Percentiles rank a stretch among this genome's conserved stretches.
phyloP scores from a whole-genome alignment of 2,888 invertebrate species.

The Baronia brevicornis region DNA sequence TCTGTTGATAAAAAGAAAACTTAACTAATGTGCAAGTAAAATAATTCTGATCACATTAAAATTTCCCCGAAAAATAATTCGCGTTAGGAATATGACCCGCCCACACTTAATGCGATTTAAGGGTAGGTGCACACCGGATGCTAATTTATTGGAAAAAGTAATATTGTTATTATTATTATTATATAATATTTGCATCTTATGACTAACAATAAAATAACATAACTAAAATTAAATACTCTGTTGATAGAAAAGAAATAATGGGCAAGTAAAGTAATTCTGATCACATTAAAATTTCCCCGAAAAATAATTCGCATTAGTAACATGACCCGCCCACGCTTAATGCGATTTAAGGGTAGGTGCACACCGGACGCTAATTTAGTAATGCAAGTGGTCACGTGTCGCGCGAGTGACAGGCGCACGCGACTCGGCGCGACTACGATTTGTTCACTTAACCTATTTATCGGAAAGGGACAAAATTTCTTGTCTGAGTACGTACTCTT shows the following conservation, averaged over 20 bases:
- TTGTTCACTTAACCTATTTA: conserved; percentile 67
- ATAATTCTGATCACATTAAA: conserved; percentile 10
- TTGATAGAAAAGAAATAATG: too few relatives aligned
- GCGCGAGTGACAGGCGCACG: conserved; percentile 45
- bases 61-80: conserved; percentile 9
- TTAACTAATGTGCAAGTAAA: neutral
- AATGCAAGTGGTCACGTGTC: conserved; percentile 56
- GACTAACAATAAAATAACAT: too few relatives aligned
- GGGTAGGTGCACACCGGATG: conserved; percentile 54
- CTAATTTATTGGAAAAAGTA: conserved; percentile 65
- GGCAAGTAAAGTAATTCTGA: too few relatives aligned
- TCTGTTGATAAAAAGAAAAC: too few relatives aligned
- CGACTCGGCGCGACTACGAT: conserved; percentile 59
- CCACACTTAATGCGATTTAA: conserved; percentile 47
- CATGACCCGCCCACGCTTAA: conserved; percentile 37
- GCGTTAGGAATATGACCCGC: conserved; percentile 40
- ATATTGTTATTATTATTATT: too few relatives aligned
- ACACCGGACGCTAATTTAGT: conserved; percentile 65
- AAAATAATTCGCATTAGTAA: conserved; percentile 34
- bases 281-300: too few relatives aligned
- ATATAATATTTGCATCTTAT: too few relatives aligned
- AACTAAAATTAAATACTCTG: too few relatives aligned
- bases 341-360: conserved; percentile 52
- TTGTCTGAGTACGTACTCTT: conserved; percentile 38
- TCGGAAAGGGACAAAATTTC: conserved; percentile 46